A percentile compares a stretch with the other conserved stretches of the same genome.
phyloP scores from a whole-genome alignment of 92 coral and sea anemone species.

The Palythoa heliodiscus region DNA sequence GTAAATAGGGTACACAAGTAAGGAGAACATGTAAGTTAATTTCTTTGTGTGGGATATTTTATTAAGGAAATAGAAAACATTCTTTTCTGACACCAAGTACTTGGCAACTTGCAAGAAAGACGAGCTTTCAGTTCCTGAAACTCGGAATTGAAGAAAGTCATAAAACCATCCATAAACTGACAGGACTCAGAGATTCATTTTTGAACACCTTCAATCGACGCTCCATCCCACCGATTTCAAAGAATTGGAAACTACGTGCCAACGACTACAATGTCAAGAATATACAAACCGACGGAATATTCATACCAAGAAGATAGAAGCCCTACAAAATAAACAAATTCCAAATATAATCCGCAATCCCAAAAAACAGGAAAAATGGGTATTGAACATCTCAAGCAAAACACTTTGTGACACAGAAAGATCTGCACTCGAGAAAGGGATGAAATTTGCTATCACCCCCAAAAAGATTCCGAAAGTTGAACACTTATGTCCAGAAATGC shows the following conservation, averaged over 20 bases:
- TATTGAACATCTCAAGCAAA: no score
- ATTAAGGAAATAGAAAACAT: no score
- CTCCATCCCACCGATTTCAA: neutral
- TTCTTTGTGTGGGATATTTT: no score
- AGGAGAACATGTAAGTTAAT: no score
- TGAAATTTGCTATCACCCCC: no score
- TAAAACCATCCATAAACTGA: neutral
- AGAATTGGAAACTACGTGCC: neutral
- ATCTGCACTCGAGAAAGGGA: no score
- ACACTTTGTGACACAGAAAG: no score
- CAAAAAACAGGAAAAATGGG: neutral
- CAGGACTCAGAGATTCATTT: neutral
- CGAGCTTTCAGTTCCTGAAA: neutral
- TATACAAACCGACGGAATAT: neutral
- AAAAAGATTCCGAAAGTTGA: no score
- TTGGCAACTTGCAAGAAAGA: constrained; percentile 4
- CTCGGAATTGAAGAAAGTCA: neutral
- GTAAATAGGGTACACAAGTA: neutral
- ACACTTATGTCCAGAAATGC: no score
- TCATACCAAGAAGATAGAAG: neutral
- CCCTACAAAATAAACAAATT: neutral
- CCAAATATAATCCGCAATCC: neutral
- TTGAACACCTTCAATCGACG: neutral
- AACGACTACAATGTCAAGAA: neutral
- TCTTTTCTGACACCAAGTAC: neutral